Base-by-base conservation (phyloP, 2,797 vertebrate species). In the Neostethus bicornis region DNA sequence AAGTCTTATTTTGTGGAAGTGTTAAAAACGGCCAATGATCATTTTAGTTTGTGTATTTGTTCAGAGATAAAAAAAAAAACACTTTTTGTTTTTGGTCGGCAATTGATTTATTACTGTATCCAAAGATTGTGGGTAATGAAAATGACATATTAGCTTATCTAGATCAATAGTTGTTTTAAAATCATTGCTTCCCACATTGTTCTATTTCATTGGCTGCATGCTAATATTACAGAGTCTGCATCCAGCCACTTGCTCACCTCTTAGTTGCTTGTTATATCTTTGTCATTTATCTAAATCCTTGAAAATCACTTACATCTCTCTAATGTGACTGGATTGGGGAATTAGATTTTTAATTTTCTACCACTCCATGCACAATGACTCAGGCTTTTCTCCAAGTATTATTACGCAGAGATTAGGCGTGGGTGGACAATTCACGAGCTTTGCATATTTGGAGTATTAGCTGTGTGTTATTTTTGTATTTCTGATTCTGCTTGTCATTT, bases 241-340 rank as follows among this genome's bases (percentile, higher is more conserved):
- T 35, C 43, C 51, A 1, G 47, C 13, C 65, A 60, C 45, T 59
- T n/a, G 54, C 69, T 66, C 59, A 26, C 62, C 50, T 12, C 60
- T 61, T 63, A 20, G 55, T 64, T 25, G 58, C 45, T 8, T 7
- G 34, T 48, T 37, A 45, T 76, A 84, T 85, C 83, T 71, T 58
- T 72, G 74, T 79, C 76, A 83, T 84, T 86, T 79, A 86, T 86
- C 82, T 87, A 79, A 85, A 89, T 85, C 85, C 72, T 66, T 61
- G 32, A 84, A n/a, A 89, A 89, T 89, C 77, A 84, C 77, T 88
- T 76, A 83, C 45, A 46, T 68, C 52, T 26, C 43, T 19, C 56
- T 16, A 13, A 70, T 61, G 69, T 79, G 65, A 70, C 70, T 58
- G 55, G 58, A 56, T 65, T 55, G 72, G 34, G 71, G 80, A 72